A percentile compares a stretch with the other conserved stretches of the same genome.
Evolutionary conservation across 2,113 vertebrate genomes (phyloP).

Genomic region (Eublepharis macularius): DNA sequence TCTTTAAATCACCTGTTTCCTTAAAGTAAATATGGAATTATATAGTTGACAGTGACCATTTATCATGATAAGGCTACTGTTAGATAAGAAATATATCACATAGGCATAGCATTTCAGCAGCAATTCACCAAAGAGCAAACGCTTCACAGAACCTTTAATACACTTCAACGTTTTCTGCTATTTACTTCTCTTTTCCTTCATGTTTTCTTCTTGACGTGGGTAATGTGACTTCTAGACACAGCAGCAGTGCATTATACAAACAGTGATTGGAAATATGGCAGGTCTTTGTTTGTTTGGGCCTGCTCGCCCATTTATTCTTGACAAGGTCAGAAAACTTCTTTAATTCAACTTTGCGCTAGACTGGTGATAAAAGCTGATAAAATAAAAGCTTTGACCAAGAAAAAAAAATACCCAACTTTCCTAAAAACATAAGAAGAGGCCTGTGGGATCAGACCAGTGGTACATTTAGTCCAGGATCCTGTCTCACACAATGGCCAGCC

Average conservation of each 20-base stretch:
- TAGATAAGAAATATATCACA: not conserved
- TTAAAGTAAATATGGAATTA: not conserved
- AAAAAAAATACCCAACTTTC: too few relatives aligned
- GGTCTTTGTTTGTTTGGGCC: slow-evolving; percentile 10
- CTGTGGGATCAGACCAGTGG: too few relatives aligned
- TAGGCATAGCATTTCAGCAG: slow-evolving; percentile 1
- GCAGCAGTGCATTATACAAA: not conserved
- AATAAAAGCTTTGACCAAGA: slow-evolving; percentile 10
- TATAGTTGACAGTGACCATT: not conserved
- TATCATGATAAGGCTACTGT: not conserved
- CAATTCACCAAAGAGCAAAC: not conserved
- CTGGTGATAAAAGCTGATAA: slow-evolving; percentile 21
- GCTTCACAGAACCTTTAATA: not conserved
- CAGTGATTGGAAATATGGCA: slow-evolving; percentile 7
- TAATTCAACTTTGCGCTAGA: slow-evolving; percentile 41
- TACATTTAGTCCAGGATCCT: too few relatives aligned
- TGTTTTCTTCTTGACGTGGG: not conserved
- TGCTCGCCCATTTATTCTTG: slow-evolving; percentile 24
- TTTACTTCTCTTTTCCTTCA: not conserved
- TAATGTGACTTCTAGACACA: slow-evolving; percentile 8
- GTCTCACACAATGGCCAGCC: too few relatives aligned
- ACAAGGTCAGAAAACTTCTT: slow-evolving; percentile 34
- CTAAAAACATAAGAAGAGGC: too few relatives aligned
- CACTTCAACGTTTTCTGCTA: not conserved
- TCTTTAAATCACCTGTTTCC: not conserved